Base-by-base conservation (phyloP, 2,888 invertebrate genomes). In the Idaea aversata region DNA sequence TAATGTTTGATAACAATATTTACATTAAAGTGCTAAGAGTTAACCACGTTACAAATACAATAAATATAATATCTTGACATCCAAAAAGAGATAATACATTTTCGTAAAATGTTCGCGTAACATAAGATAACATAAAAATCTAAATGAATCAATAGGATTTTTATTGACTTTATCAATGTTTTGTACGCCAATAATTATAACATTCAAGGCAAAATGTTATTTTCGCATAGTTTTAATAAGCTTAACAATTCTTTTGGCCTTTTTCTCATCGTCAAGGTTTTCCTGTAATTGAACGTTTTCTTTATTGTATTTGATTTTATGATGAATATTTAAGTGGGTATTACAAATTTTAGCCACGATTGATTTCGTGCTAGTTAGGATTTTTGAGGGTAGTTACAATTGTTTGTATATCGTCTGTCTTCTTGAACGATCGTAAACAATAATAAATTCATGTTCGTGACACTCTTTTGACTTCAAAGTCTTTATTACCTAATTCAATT, bases 71-170 rank as follows among this genome's bases (percentile, higher is more conserved):
- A 25, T 47, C 47, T 47, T 47, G 47, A 47, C 47, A 68, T 65
- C 72, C 66, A 65, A 64, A 67, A 59, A 72, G 65, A 73, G 72
- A 76, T 77, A 77, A 78, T 72, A 65, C 61, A 70, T 66, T 65
- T 5, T 47, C 47, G 47, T 47, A 61, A n/a, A 64, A 63, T 70
- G 71, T 70, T 69, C 68, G 65, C 68, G 67, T 57, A 71, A 65
- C 70, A 71, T 72, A 71, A 72, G 76, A 76, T 76, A 74, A 72
- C 70, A 65, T 36, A 47, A 34, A 63, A 66, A 69, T 66, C 61
- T 60, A 63, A 65, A 62, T 15, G 63, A 63, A 61, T 62, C 63
- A 65, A 61, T 65, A 65, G 60, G 57, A 62, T 63, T 64, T 61
- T 62, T 65, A 25, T 57, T 58, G 16, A 57, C 47, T 47, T 47